Conservation (phyloP, 2,797 vertebrate genomes). For the Glossophaga mutica region DNA sequence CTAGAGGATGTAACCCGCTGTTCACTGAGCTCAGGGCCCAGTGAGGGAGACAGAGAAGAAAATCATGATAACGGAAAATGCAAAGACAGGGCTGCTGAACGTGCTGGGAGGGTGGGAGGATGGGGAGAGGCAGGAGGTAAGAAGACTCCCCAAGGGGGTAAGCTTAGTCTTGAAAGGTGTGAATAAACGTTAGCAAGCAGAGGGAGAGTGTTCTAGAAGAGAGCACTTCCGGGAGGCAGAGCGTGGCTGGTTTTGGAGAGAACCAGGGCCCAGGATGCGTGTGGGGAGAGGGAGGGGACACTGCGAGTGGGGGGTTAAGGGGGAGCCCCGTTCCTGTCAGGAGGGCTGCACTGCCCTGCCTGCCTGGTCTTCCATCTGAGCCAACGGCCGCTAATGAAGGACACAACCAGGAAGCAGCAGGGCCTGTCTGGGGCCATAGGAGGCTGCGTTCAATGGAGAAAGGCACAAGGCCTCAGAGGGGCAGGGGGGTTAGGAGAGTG, state of each 20-base stretch:
- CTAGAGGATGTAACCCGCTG: neutral
- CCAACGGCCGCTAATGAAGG: fast-evolving
- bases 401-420: neutral
- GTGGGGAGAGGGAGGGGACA: too few species aligned
- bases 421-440: fast-evolving
- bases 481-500: neutral
- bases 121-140: neutral
- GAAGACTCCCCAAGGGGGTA: neutral
- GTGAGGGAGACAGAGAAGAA: too few species aligned
- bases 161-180: neutral
- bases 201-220: too few species aligned
- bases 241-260: neutral
- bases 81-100: neutral
- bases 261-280: fast-evolving
- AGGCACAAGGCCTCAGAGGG: too few species aligned
- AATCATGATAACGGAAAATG: fast-evolving
- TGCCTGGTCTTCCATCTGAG: neutral
- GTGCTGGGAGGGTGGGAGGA: fast-evolving
- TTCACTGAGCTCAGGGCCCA: neutral
- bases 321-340: fast-evolving
- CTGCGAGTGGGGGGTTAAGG: fast-evolving
- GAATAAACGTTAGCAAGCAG: neutral
- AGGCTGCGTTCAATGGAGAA: neutral
- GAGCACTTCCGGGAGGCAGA: neutral
- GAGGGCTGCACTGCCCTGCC: fast-evolving